Percentiles rank a stretch among this genome's conserved stretches.
Conservation (phyloP, 2,797 vertebrate genomes). For the Danio aesculapii region DNA sequence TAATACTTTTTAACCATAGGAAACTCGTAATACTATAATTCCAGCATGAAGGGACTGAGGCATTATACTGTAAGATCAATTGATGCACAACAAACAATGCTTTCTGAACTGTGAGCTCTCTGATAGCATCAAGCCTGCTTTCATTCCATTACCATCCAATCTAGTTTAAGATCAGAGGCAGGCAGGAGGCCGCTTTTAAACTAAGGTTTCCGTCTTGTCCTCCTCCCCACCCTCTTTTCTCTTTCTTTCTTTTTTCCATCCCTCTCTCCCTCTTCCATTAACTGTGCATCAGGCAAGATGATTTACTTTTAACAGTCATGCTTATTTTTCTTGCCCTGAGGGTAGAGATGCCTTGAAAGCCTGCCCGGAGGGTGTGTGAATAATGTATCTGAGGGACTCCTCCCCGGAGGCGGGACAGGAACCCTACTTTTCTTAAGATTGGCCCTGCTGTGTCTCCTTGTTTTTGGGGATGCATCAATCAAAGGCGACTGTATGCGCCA, state of each 20-base stretch:
- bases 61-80: constrained; percentile 5
- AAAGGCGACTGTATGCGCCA: constrained; percentile 87
- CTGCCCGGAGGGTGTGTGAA: constrained; percentile 97
- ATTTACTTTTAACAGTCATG: constrained; percentile 99
- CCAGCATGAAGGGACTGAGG: background rate
- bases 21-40: background rate
- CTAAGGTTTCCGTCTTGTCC: constrained; percentile 82
- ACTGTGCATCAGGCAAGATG: constrained; percentile 98
- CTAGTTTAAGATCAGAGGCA: constrained; percentile 71
- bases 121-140: constrained; percentile 34
- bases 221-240: constrained; percentile 40
- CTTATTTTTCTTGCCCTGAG: constrained; percentile 95
- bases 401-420: constrained; percentile 91
- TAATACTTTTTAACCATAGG: background rate
- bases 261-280: constrained; percentile 88
- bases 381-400: constrained; percentile 99
- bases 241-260: constrained; percentile 67
- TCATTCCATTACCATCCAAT: constrained; percentile 40
- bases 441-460: constrained; percentile 93
- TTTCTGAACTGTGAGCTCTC: constrained; percentile 27
- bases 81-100: constrained; percentile 29
- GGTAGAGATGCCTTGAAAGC: constrained; percentile 98
- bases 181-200: constrained; percentile 86
- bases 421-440: constrained; percentile 95
- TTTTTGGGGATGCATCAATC: constrained; percentile 98